Conservation (phyloP, 2,888 invertebrate genomes). For the Itoplectis maculator region DNA sequence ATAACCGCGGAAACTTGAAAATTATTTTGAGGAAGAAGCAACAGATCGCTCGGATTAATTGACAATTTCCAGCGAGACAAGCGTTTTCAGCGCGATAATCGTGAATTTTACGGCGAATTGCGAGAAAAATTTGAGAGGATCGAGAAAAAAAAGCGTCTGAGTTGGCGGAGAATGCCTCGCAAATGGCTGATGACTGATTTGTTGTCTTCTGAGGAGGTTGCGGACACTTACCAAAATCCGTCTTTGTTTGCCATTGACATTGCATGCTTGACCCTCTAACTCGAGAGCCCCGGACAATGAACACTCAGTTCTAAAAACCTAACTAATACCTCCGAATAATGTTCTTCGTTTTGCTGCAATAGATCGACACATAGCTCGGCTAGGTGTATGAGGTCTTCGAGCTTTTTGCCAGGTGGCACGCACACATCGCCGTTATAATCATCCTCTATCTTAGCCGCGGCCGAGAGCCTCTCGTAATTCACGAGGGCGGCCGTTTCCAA, state of each 20-base stretch:
- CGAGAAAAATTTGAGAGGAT: too few relatives aligned
- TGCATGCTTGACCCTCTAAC: constrained; percentile 74
- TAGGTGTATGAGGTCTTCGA: constrained; percentile 98
- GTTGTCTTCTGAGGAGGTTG: constrained; percentile 80
- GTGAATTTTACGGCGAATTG: too few relatives aligned
- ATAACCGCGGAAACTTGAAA: too few relatives aligned
- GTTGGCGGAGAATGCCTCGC: too few relatives aligned
- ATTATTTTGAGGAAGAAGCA: too few relatives aligned
- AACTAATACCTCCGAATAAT: constrained; percentile 97
- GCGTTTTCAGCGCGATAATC: too few relatives aligned
- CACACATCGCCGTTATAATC: constrained; percentile 89
- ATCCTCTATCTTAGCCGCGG: constrained; percentile 99
- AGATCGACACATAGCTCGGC: constrained; percentile 99
- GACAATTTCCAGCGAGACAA: too few relatives aligned
- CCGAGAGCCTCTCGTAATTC: constrained; percentile 98
- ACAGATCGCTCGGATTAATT: too few relatives aligned
- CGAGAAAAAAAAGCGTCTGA: not conserved
- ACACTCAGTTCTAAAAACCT: constrained; percentile 83
- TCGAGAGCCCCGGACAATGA: constrained; percentile 75
- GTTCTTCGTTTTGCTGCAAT: constrained; percentile 99
- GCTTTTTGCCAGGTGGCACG: constrained; percentile 94
- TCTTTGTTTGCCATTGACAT: constrained; percentile 41
- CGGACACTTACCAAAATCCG: constrained; percentile 79
- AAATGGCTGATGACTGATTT: constrained; percentile 58
- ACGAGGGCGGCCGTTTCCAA: constrained; percentile 98